Evolutionary conservation across 2,113 vertebrate species (phyloP), one percentile per base, ranked within the genome.

Genomic region (Gulo gulo): DNA sequence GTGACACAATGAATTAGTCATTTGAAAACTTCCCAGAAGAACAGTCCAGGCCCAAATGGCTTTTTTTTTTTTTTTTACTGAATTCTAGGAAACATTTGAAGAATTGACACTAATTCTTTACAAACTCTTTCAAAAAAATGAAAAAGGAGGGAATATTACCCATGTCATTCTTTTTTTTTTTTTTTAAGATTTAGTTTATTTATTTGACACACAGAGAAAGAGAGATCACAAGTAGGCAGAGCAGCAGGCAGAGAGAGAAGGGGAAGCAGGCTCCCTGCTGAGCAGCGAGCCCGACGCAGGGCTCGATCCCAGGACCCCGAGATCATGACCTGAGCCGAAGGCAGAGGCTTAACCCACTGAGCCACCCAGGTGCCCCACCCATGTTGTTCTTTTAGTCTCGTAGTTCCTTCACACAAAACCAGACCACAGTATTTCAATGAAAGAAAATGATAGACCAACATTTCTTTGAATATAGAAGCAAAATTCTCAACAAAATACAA

Each of bases 401-500:
- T 57, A 79, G 57, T 87, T 92, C 13, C n/a, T 76, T 89, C 61
- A 39, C 55, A 61, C 4, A 12, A 95, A 94, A 39, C 7, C 18
- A 88, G 23, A 11, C 7, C n/a, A 88, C n/a, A 79, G 67, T 47
- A 29, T 23, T 63, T 65, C 26, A 69, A 31, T 80, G 18, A 80
- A 73, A 74, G 31, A 80, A 65, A 84, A 59, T 6, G 65, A 36
- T 2, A 80, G 15, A 23, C 2, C 18, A 42, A 71, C 16, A 86
- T 73, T 63, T 78, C 52, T 88, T 34, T 76, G 34, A 74, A 16
- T 50, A 31, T 57, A 85, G 16, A 94, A 57, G 26, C 6, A 84
- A 94, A 91, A 88, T 61, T 55, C 23, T 69, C 45, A 97, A 88
- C 2, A 81, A 92, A 81, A 26, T 42, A 50, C 29, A 59, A 26